Base-by-base conservation (phyloP, 30 jellyfish, hydroid and myxozoan species). In the Clytia hemisphaerica region DNA sequence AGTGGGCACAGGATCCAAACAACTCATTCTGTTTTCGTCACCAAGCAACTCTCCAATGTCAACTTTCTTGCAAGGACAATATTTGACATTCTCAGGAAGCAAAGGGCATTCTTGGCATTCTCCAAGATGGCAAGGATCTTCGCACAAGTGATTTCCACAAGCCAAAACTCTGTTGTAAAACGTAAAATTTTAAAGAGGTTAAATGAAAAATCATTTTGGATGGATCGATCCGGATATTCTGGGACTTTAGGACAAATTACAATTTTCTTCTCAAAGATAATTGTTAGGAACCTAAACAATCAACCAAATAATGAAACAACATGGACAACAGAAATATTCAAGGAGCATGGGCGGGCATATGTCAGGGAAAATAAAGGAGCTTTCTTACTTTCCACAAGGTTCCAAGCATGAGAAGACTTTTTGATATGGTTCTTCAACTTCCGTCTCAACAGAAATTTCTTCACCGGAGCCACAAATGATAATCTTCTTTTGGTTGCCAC, bases 11-110 rank as follows among this genome's bases (percentile, higher is more conserved):
- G 94, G 83, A 69, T 88, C 97, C 55, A 81, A 32, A 50, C 97
- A 88, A 0, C 91, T 64, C 34, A 61, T 69, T 51, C 93, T 37
- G 36, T 80, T 76, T 4, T 70, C 93, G 42, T 76, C 79, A 15
- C 24, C 48, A 4, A 59, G 45, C 10, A 88, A 71, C 22, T 80
- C 81, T 3, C 24, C 27, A 32, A 88, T 27, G 3, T 36, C 63
- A 7, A 82, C 84, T 71, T 88, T 88, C 57, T 89, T 89, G 60
- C 97, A 88, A 1, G 93, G 97, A 45, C 97, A 88, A 37, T 28
- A 75, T 57, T 40, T 42, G 34, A 67, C 76, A 65, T 80, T 72
- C 51, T 42, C 51, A 6, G 97, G 97, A 28, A 76, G 73, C 50
- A 46, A 61, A 14, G 57, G 51, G 61, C 97, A 88, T 0, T 81